A percentile compares a stretch with the other conserved stretches of the same genome.
Evolutionary conservation across 2,113 vertebrate genomes (phyloP).

Genomic region (Ceyx melanurus): DNA sequence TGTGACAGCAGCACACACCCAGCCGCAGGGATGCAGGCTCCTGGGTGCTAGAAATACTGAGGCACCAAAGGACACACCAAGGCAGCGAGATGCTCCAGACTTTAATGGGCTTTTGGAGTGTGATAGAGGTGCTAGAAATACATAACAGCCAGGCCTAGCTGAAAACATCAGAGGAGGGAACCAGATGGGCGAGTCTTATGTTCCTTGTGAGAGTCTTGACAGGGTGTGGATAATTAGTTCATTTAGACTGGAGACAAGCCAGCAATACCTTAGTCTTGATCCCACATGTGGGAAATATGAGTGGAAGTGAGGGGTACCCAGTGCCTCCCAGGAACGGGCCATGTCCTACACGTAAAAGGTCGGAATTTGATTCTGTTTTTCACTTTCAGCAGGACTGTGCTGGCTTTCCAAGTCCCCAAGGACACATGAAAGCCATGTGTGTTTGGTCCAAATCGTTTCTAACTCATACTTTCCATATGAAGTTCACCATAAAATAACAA

Average conservation of each 20-base stretch:
- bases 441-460: background rate
- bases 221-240: background rate
- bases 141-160: background rate
- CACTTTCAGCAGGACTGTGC: background rate
- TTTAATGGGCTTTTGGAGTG: background rate
- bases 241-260: background rate
- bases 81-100: background rate
- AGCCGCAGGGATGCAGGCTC: background rate
- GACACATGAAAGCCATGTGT: background rate
- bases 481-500: conserved; percentile 37
- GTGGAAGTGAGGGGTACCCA: background rate
- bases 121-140: background rate
- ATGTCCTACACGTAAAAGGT: background rate
- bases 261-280: background rate
- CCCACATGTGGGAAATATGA: background rate
- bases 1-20: accelerated
- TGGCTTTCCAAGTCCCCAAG: background rate
- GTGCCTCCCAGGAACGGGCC: background rate
- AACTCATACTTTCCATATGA: conserved; percentile 49
- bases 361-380: background rate
- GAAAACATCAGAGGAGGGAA: background rate
- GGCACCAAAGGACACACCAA: background rate
- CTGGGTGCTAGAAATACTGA: background rate
- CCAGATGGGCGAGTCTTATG: background rate
- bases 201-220: background rate